Percentiles rank a stretch among this genome's conserved stretches.
phyloP scores from a whole-genome alignment of 2,113 vertebrate genomes.

The Eublepharis macularius region DNA sequence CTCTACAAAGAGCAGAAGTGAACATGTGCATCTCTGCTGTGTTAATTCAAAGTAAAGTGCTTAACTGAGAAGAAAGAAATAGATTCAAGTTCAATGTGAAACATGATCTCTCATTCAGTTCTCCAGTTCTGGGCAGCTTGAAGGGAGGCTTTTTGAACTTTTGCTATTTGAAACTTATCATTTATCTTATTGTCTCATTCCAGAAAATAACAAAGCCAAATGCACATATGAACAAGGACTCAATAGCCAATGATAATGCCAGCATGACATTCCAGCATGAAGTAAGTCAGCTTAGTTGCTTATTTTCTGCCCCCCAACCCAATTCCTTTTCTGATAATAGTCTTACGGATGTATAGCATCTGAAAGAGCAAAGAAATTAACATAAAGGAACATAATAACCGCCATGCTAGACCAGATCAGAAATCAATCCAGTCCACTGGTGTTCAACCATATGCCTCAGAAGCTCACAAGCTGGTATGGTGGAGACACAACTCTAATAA shows the following conservation, averaged over 20 bases:
- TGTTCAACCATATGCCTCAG: not conserved
- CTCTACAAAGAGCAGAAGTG: constrained; percentile 11
- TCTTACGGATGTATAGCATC: not conserved
- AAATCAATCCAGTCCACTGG: not conserved
- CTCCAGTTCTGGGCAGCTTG: not conserved
- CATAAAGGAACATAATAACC: not conserved
- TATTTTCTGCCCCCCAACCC: not conserved
- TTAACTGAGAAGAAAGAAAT: not conserved
- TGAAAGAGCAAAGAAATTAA: not conserved
- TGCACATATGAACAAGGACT: not conserved
- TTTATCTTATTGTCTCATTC: not conserved
- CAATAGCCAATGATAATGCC: not conserved
- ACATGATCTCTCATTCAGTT: not conserved
- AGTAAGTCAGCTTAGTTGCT: not conserved
- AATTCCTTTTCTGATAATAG: not conserved
- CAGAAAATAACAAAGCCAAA: not conserved
- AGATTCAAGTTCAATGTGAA: not conserved
- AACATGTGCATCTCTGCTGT: not conserved
- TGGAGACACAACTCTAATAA: not conserved
- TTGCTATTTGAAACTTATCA: not conserved
- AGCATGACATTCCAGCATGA: not conserved
- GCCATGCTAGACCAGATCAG: not conserved
- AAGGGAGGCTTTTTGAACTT: not conserved
- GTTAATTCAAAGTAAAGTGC: not conserved
- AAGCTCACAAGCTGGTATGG: not conserved